Base-by-base conservation (phyloP, 2,888 invertebrate species). In the Priocnemis perturbator region DNA sequence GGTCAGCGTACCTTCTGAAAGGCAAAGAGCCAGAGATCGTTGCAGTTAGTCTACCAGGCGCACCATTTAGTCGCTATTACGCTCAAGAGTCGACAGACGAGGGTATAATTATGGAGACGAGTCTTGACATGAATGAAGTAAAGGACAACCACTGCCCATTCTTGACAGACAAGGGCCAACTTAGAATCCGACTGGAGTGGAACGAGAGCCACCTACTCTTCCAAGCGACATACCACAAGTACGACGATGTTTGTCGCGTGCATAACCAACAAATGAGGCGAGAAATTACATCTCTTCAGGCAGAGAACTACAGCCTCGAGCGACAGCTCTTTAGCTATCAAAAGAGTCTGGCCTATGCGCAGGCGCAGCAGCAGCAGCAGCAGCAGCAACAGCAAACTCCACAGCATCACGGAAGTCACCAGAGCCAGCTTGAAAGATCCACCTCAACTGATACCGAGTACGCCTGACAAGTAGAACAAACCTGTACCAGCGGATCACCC, bases 241-340 rank as follows among this genome's bases (percentile, higher is more conserved):
- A 95, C 87, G 96, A 96, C 87, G 95, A 96, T 89, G 93, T 95
- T 55, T 93, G 93, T 82, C 91, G 95, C 77, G 90, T 94, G 72
- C 95, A 96, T 89, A 94, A 94, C 88, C 94, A 94, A 86, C 96
- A 96, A 87, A 96, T 96, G 95, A 93, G 94, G 85, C 92, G 95
- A 58, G 96, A 96, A 88, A 94, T 96, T 75, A 91, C 92, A 74
- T 94, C 93, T 14, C 91, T 96, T 60, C 95, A 95, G 87, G 93
- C 95, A n/a, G 96, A 96, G 89, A 96, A 96, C 88, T 94, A 95
- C 89, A 94, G 94, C 72, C 90, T 96, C 83, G 96, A 96, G 90
- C 91, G 95, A 79, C 95, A 96, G 89, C 90, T 96, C 75, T 94
- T 95, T 90, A 94, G 94, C 89, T 95, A 95, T 87, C 95, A 96